Conservation (phyloP, 2,797 vertebrate species). For the Dromococcyx pavoninus region DNA sequence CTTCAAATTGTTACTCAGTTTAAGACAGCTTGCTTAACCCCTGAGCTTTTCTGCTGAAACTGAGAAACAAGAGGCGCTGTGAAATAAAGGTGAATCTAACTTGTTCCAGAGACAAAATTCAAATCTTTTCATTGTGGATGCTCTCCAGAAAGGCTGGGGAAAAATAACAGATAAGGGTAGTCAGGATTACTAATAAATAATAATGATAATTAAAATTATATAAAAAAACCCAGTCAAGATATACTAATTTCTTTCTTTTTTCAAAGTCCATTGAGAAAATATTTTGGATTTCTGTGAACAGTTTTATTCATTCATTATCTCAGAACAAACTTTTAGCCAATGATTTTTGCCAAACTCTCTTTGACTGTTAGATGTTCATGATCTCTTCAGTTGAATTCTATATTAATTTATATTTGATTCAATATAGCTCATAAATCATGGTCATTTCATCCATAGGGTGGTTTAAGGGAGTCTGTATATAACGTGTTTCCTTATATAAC, state of each 20-base stretch:
- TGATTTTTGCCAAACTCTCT: not conserved
- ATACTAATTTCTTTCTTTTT: not conserved
- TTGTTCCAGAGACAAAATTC: not conserved
- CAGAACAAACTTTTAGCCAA: not conserved
- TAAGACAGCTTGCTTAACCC: constrained; percentile 40
- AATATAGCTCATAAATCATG: not conserved
- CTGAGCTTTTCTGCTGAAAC: constrained; percentile 25
- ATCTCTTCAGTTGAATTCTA: not conserved
- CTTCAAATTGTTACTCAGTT: constrained; percentile 42
- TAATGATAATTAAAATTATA: too few relatives aligned
- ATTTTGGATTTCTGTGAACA: not conserved
- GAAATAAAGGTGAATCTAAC: not conserved
- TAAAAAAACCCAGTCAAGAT: not conserved
- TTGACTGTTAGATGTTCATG: not conserved
- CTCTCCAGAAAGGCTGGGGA: not conserved
- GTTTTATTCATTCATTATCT: not conserved
- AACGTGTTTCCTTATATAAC: not conserved
- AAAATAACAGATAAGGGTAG: not conserved
- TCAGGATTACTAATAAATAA: not conserved
- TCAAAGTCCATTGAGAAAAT: not conserved
- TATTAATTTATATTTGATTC: not conserved
- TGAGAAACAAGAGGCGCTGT: not conserved
- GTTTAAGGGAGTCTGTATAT: not conserved
- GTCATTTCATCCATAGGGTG: not conserved
- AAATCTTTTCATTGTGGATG: not conserved